These are phyloP conservation scores for Aulostomus chinensis DNA, from an alignment of 2,797 vertebrate species.

Conservation along the genomic window DNA sequence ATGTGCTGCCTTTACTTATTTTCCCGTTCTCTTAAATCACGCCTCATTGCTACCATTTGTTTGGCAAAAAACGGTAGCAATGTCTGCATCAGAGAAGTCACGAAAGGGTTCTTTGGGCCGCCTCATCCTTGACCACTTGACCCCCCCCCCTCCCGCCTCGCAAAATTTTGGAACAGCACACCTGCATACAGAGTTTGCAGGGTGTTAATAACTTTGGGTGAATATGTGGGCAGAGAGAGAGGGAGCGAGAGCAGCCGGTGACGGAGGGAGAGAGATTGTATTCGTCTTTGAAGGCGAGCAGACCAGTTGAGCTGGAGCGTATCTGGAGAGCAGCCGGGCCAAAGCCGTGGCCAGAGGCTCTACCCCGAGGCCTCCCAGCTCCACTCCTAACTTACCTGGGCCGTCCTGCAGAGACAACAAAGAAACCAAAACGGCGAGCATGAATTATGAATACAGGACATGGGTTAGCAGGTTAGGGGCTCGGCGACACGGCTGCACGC, in stretches of 20 bases:
- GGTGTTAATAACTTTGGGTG: constrained; percentile 55
- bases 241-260: constrained; percentile 20
- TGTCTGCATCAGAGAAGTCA: constrained; percentile 37
- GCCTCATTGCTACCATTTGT: constrained; percentile 29
- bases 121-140: constrained; percentile 55
- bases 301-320: constrained; percentile 20
- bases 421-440: constrained; percentile 34
- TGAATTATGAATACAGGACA: constrained; percentile 44
- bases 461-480: constrained; percentile 1
- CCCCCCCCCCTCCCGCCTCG: no score
- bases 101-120: constrained; percentile 57
- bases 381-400: constrained; percentile 32
- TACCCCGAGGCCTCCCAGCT: constrained; percentile 22
- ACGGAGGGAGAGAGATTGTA: constrained; percentile 20
- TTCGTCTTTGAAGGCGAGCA: constrained; percentile 39
- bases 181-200: constrained; percentile 57
- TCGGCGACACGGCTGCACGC: constrained; percentile 3
- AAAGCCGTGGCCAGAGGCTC: constrained; percentile 35
- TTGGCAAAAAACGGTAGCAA: constrained; percentile 42
- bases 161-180: constrained; percentile 55
- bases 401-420: constrained; percentile 45
- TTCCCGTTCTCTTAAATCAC: no score
- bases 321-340: constrained; percentile 28
- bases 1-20: no score
- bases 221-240: constrained; percentile 61